These are phyloP conservation scores for Xiphorhynchus erythropygius DNA, from an alignment of 2,797 vertebrate genomes.

Conservation along the genomic window DNA sequence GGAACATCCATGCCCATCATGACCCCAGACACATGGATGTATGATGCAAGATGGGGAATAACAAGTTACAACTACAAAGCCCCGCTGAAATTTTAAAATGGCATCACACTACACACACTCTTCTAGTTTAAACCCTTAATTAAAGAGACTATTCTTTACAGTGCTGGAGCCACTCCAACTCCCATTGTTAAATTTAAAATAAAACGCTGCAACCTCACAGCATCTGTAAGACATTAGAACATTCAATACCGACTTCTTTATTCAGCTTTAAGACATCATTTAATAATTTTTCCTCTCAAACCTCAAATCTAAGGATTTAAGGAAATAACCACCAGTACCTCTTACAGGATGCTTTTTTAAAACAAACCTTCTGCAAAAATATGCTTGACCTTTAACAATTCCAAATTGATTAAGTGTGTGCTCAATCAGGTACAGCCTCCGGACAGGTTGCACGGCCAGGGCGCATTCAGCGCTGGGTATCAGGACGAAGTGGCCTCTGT, in stretches of 20 bases:
- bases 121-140: constrained; percentile 47
- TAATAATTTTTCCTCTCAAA: background rate
- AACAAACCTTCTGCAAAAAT: background rate
- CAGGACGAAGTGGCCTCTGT: background rate
- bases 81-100: constrained; percentile 26
- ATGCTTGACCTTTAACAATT: background rate
- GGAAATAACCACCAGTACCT: constrained; percentile 8
- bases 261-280: constrained; percentile 35
- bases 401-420: background rate
- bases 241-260: constrained; percentile 26
- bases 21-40: background rate
- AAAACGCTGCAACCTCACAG: constrained; percentile 37
- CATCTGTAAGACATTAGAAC: constrained; percentile 55
- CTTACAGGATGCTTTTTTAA: background rate
- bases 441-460: background rate
- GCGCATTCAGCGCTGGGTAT: fast-evolving
- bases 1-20: background rate
- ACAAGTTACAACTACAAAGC: constrained; percentile 17
- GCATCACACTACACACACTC: constrained; percentile 3
- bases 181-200: constrained; percentile 63
- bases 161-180: constrained; percentile 47
- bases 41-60: background rate
- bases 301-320: background rate
- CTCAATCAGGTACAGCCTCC: background rate
- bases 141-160: constrained; percentile 52